Evolutionary conservation across 2,797 vertebrate species (phyloP).

Genomic region (Iguana delicatissima): DNA sequence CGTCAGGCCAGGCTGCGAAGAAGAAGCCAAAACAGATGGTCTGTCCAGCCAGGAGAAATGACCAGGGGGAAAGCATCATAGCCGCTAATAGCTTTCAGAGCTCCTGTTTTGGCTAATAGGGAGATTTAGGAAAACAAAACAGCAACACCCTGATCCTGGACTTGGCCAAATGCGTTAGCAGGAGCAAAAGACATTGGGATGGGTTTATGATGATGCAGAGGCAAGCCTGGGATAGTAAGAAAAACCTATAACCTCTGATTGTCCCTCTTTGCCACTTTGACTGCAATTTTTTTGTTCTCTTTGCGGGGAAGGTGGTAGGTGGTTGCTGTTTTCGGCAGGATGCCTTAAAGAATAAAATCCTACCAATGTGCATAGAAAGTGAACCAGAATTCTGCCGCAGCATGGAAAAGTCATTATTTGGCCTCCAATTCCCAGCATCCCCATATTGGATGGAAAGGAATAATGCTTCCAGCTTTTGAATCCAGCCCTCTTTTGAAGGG

Average conservation of each 20-base stretch:
- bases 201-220: not conserved
- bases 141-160: not conserved
- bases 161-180: not conserved
- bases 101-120: slow-evolving; percentile 12
- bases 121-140: not conserved
- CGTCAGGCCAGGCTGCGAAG: not conserved
- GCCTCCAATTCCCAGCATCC: not conserved
- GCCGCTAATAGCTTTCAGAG: not conserved
- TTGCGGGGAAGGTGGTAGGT: not conserved
- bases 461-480: too few relatives aligned
- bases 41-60: not conserved
- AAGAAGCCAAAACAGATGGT: not conserved
- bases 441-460: not conserved
- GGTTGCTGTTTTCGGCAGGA: too few relatives aligned
- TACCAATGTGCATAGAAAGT: not conserved
- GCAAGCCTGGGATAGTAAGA: not conserved
- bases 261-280: not conserved
- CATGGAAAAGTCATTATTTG: too few relatives aligned
- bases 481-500: not conserved
- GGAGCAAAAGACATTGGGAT: not conserved
- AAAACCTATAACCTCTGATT: too few relatives aligned
- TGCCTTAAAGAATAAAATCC: too few relatives aligned
- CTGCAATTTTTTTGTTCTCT: too few relatives aligned
- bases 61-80: not conserved
- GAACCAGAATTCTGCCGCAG: not conserved